These are phyloP conservation scores for Lycorma delicatula DNA, from an alignment of 1,140 invertebrate genomes.

Conservation along the genomic window DNA sequence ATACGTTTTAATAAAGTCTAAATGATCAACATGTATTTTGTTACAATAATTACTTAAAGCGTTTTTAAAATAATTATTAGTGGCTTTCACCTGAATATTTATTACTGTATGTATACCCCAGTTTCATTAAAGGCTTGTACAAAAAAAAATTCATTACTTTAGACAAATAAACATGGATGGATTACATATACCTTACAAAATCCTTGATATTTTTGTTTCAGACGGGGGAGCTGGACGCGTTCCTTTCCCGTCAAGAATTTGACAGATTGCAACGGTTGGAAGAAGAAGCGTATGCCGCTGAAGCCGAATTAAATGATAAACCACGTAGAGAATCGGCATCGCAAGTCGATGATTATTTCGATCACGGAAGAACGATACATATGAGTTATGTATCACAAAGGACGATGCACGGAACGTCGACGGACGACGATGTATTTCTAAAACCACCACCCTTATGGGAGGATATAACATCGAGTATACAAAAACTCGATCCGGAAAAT, in stretches of 20 bases:
- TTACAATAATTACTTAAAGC: too few relatives aligned
- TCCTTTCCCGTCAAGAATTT: slow-evolving; percentile 48
- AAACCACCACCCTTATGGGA: slow-evolving; percentile 75
- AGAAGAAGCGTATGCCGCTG: slow-evolving; percentile 40
- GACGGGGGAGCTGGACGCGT: slow-evolving; percentile 46
- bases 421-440: slow-evolving; percentile 71
- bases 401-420: slow-evolving; percentile 37
- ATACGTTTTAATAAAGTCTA: too few relatives aligned
- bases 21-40: too few relatives aligned
- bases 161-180: too few relatives aligned
- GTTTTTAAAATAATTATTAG: too few relatives aligned
- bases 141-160: too few relatives aligned
- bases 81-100: too few relatives aligned
- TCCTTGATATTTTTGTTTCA: slow-evolving; percentile 36
- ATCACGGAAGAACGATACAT: slow-evolving; percentile 32
- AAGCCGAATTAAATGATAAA: slow-evolving; percentile 30
- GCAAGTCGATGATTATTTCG: slow-evolving; percentile 62
- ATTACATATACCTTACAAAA: too few relatives aligned
- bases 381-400: slow-evolving; percentile 43
- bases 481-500: slow-evolving; percentile 79
- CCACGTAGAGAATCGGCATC: slow-evolving; percentile 50
- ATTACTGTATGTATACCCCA: too few relatives aligned
- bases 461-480: slow-evolving; percentile 79
- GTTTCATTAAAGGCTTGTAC: too few relatives aligned
- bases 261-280: slow-evolving; percentile 45